Evolutionary conservation across 2,888 invertebrate species (phyloP).

Genomic region (Lordiphosa fenestrarum): DNA sequence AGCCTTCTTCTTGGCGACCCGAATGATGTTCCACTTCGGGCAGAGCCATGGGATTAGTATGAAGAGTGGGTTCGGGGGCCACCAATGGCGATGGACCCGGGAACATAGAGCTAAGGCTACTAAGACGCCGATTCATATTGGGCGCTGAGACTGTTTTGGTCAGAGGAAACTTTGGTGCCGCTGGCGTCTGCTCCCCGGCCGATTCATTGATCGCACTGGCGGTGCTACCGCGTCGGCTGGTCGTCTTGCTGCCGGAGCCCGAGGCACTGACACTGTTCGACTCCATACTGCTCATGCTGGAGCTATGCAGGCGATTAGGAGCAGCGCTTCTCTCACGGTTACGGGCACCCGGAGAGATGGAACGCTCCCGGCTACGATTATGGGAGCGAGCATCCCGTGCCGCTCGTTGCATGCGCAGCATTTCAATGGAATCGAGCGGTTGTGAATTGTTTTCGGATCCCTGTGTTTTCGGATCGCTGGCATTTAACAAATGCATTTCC

Average conservation of each 20-base stretch:
- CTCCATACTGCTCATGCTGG: slow-evolving; percentile 70
- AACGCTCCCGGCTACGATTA: slow-evolving; percentile 59
- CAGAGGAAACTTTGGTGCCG: slow-evolving; percentile 72
- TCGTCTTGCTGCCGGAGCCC: slow-evolving; percentile 48
- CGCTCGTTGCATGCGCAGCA: slow-evolving; percentile 67
- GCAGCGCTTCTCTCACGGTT: slow-evolving; percentile 67
- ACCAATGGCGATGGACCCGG: slow-evolving; percentile 74
- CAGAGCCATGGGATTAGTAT: slow-evolving; percentile 63
- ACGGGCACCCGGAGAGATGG: slow-evolving; percentile 52
- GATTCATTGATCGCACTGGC: slow-evolving; percentile 52
- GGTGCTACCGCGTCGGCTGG: slow-evolving; percentile 67
- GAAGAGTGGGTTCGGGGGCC: slow-evolving; percentile 63
- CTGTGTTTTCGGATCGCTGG: slow-evolving; percentile 6
- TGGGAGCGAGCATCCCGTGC: slow-evolving; percentile 54
- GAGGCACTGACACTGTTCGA: slow-evolving; percentile 52
- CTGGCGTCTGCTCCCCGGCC: slow-evolving; percentile 23
- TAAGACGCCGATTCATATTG: slow-evolving; percentile 64
- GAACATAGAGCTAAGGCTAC: slow-evolving; percentile 66
- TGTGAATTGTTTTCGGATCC: slow-evolving; percentile 37
- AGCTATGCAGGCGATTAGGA: slow-evolving; percentile 72
- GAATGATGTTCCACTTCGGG: slow-evolving; percentile 35
- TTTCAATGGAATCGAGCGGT: slow-evolving; percentile 68
- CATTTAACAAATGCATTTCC: slow-evolving; percentile 56
- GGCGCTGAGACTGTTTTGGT: slow-evolving; percentile 75
- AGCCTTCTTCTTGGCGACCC: slow-evolving; percentile 51